Conservation (phyloP, 2,797 vertebrate genomes). For the Tokudaia tokunoshimensis region DNA sequence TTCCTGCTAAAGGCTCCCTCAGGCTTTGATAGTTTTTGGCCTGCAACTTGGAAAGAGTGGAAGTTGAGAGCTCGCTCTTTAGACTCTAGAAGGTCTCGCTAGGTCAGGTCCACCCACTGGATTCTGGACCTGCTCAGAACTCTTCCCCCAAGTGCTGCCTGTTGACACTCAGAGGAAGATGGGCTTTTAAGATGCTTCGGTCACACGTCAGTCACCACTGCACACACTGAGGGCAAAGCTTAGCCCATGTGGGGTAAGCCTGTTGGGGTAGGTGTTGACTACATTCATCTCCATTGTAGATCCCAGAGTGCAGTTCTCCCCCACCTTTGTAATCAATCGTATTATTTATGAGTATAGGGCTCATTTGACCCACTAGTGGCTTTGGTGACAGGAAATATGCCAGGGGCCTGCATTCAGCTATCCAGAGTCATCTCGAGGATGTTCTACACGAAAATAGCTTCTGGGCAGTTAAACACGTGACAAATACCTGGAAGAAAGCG, state of each 20-base stretch:
- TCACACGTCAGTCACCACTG: neutral
- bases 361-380: neutral
- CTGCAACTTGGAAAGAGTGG: neutral
- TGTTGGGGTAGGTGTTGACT: neutral
- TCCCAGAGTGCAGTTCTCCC: neutral
- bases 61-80: neutral
- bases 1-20: neutral
- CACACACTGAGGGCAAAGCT: neutral
- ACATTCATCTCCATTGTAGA: neutral
- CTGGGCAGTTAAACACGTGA: neutral
- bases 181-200: constrained; percentile 14
- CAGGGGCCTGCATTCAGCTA: neutral
- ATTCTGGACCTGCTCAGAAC: neutral
- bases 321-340: neutral
- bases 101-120: neutral
- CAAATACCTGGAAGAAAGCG: neutral
- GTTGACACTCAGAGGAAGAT: neutral
- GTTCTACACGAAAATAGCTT: neutral
- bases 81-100: neutral
- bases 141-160: constrained; percentile 21
- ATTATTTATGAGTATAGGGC: neutral
- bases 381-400: neutral
- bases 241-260: neutral
- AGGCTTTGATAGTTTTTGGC: neutral
- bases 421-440: neutral